Evolutionary conservation across 2,797 vertebrate species (phyloP), one percentile per base, ranked within the genome.

Genomic region (Parambassis ranga): DNA sequence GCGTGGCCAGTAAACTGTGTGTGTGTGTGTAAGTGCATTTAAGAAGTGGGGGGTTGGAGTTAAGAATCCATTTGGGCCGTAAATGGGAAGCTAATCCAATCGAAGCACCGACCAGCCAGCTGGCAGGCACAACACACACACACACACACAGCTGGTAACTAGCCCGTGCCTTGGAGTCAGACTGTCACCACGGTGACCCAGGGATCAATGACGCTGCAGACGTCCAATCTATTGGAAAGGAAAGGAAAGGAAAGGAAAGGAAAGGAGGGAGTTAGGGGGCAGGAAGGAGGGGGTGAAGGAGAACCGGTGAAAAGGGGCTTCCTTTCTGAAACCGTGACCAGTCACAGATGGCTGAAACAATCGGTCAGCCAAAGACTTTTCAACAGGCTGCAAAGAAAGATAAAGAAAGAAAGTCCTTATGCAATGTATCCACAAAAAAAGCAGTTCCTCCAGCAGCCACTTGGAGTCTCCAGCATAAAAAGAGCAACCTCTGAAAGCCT

Each of bases 81-180:
- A 90, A 89, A 90, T 83, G 86, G 82, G 83, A 75, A 78, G 67
- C 73, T 92, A 93, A 93, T 92, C 89, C 87, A 91, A 89, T 93
- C 57, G 82, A 53, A 74, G 80, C 64, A 82, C 58, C 47, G 83
- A 89, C 53, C 80, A 65, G 77, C 90, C 91, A 92, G 89, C 90
- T 92, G 90, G 87, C 82, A 89, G 82, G 65, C 81, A 79, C 56
- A 50, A 69, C 72, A 77, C 71, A 75, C 72, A 68, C 77, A 65
- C 47, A 69, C 63, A 61, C 68, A 56, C 49, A 58, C 38, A 57
- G 87, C 87, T 88, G 88, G 85, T 88, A 55, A 83, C 78, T 85
- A 70, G 82, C 76, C 74, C 15, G 20, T 79, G 79, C 83, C 75
- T 83, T 51, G 56, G 53, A 88, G 84, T 84, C 65, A 73, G 77